Conservation (phyloP, 2,888 invertebrate genomes). For the Marronus borbonicus region DNA sequence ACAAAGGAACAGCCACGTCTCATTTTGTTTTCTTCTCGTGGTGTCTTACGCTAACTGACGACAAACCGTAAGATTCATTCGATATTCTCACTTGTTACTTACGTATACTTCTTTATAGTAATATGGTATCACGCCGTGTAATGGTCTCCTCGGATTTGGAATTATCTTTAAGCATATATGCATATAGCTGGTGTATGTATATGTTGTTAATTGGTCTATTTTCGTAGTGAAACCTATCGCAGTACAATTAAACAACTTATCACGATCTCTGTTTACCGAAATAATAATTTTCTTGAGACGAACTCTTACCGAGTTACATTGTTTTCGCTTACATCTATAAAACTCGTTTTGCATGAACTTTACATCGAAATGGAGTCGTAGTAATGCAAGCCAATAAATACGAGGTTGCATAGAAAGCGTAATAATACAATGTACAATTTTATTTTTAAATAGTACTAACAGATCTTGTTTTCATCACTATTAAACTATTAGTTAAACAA, state of each 20-base stretch:
- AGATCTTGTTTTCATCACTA: too few species aligned
- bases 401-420: too few species aligned
- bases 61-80: neutral
- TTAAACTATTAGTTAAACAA: too few species aligned
- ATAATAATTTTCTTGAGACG: neutral
- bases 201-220: slow-evolving; percentile 10
- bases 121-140: too few species aligned
- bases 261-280: slow-evolving; percentile 14
- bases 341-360: too few species aligned
- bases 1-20: neutral
- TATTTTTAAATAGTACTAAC: too few species aligned
- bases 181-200: neutral
- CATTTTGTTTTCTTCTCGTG: slow-evolving; percentile 15
- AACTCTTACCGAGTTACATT: neutral
- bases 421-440: too few species aligned
- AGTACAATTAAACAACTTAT: slow-evolving; percentile 27
- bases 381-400: too few species aligned
- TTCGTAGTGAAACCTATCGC: neutral
- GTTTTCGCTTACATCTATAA: too few species aligned
- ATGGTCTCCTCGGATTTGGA: neutral
- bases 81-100: neutral
- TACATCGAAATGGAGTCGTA: too few species aligned
- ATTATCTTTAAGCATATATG: neutral
- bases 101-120: neutral
- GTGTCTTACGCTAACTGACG: neutral